A percentile compares a stretch with the other conserved stretches of the same genome.
Evolutionary conservation across 2,797 vertebrate genomes (phyloP).

Genomic region (Sebastes taczanowskii): DNA sequence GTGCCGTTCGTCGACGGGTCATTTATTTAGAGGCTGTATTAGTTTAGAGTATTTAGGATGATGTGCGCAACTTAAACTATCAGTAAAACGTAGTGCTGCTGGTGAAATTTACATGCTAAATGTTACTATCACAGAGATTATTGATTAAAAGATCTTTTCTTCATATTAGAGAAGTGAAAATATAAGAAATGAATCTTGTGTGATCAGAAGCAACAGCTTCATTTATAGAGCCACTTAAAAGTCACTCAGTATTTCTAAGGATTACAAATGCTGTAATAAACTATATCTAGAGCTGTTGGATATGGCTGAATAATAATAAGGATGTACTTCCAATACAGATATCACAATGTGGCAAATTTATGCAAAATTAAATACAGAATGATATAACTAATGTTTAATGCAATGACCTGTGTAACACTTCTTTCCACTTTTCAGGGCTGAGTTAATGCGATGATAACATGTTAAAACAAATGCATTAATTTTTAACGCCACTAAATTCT

Average conservation of each 20-base stretch:
- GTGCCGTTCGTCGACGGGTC: constrained; percentile 16
- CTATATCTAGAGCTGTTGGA: background rate
- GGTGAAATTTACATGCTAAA: background rate
- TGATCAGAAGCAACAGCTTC: background rate
- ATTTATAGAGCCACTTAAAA: background rate
- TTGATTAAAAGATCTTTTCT: background rate
- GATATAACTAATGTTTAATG: no score
- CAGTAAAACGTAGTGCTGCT: background rate
- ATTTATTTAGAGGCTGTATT: constrained; percentile 26
- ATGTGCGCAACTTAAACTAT: background rate
- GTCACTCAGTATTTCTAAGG: background rate
- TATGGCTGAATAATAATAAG: background rate
- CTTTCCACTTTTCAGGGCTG: no score
- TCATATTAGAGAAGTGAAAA: background rate
- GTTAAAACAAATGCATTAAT: no score
- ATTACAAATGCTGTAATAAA: background rate
- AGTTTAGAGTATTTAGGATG: background rate
- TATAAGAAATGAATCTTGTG: background rate
- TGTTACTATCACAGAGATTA: background rate
- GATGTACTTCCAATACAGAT: background rate
- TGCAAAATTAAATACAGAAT: no score
- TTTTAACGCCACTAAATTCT: no score
- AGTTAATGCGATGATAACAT: no score
- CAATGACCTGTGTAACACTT: no score
- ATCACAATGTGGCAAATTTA: background rate